Evolutionary conservation across 2,797 vertebrate genomes (phyloP).

Genomic region (Staurois parvus): DNA sequence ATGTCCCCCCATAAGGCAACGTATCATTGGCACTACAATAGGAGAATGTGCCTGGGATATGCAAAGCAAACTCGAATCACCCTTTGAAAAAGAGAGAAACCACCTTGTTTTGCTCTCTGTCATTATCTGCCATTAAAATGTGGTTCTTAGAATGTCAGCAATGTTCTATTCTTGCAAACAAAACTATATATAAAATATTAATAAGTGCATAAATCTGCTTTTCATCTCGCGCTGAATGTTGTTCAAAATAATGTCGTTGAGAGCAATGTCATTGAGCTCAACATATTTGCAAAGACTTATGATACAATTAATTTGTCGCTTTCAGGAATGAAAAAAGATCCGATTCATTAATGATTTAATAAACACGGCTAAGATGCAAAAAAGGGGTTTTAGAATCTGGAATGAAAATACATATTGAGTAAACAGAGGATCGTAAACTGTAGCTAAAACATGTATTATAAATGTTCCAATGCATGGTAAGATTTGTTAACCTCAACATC

Average conservation of each 20-base stretch:
- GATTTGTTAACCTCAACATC: not conserved
- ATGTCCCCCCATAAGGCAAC: not conserved
- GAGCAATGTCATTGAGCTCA: conserved; percentile 56
- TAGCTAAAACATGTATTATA: not conserved
- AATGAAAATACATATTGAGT: conserved; percentile 13
- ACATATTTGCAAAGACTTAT: conserved; percentile 63
- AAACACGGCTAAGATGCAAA: conserved; percentile 10
- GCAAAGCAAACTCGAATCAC: not conserved
- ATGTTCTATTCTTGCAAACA: conserved; percentile 51
- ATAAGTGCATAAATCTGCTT: conserved; percentile 52
- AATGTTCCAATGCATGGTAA: not conserved
- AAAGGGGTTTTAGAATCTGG: conserved; percentile 1
- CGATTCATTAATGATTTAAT: conserved; percentile 60
- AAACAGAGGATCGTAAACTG: conserved; percentile 17
- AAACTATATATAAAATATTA: conserved; percentile 61
- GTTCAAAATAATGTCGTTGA: conserved; percentile 40
- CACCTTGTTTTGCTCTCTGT: not conserved
- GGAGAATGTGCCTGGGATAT: not conserved
- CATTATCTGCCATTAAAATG: conserved; percentile 42
- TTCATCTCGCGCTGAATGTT: conserved; percentile 42
- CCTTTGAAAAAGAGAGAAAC: not conserved
- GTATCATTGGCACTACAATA: not conserved
- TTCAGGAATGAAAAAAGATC: conserved; percentile 63
- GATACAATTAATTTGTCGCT: conserved; percentile 60
- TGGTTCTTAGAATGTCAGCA: conserved; percentile 38